Percentiles rank a stretch among this genome's conserved stretches.
Evolutionary conservation across 2,797 vertebrate species (phyloP).

Genomic region (Cossypha caffra): DNA sequence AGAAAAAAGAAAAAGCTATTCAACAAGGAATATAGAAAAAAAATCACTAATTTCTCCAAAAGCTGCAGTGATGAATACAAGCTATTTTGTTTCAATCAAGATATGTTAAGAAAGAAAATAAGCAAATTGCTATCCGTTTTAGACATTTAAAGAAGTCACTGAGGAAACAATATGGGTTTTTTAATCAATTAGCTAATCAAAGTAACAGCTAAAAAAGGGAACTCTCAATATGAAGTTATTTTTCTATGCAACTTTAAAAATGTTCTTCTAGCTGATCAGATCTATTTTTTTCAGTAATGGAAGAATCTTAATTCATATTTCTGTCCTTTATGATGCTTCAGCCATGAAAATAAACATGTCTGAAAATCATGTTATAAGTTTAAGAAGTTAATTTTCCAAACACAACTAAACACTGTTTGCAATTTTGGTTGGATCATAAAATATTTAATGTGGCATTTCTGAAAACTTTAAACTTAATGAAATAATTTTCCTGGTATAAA

Average conservation of each 20-base stretch:
- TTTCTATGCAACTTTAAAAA: not conserved
- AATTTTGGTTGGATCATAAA: not conserved
- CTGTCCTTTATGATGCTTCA: not conserved
- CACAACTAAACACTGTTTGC: rapidly evolving
- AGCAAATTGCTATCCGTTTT: rapidly evolving
- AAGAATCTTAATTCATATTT: not conserved
- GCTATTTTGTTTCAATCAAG: not conserved
- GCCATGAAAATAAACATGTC: not conserved
- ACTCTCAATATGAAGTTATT: not conserved
- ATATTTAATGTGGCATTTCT: not conserved
- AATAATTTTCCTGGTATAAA: not conserved
- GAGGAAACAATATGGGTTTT: not conserved
- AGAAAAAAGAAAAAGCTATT: not conserved
- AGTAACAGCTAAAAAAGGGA: not conserved
- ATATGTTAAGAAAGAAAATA: not conserved
- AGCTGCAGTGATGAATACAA: not conserved
- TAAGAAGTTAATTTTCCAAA: not conserved
- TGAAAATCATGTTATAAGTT: not conserved
- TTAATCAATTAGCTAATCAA: not conserved
- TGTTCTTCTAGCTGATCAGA: not conserved
- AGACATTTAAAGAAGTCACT: not conserved
- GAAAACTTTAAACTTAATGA: not conserved
- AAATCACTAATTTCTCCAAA: not conserved
- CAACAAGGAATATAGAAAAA: not conserved
- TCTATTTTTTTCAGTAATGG: not conserved